phyloP scores from a whole-genome alignment of 2,797 vertebrate species.

The Sebastes cheni region DNA sequence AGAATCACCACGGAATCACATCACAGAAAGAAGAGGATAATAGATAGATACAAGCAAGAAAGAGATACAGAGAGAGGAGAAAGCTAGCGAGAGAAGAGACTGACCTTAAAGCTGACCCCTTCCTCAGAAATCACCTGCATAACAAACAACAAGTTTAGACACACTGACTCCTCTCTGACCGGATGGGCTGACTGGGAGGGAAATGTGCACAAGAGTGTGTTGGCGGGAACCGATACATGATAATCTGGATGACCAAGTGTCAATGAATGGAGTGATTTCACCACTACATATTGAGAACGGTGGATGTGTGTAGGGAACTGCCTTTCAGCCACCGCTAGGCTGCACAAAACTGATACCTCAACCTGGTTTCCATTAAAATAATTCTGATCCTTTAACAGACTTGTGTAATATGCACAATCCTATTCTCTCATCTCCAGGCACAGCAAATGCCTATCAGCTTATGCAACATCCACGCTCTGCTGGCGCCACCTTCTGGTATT shows the following conservation, averaged over 20 bases:
- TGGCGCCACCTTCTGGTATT: slow-evolving; percentile 63
- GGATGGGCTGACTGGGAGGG: slow-evolving; percentile 59
- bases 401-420: background rate
- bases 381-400: background rate
- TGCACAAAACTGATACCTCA: background rate
- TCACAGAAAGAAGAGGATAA: slow-evolving; percentile 55
- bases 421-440: background rate
- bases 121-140: slow-evolving; percentile 90
- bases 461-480: background rate
- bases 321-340: background rate
- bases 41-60: slow-evolving; percentile 29
- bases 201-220: slow-evolving; percentile 42
- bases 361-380: background rate
- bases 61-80: slow-evolving; percentile 34
- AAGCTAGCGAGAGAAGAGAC: slow-evolving; percentile 75
- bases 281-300: slow-evolving; percentile 11
- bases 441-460: too few relatives aligned
- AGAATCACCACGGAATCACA: slow-evolving; percentile 74
- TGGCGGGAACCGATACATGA: slow-evolving; percentile 59
- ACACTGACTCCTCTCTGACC: slow-evolving; percentile 69
- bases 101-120: slow-evolving; percentile 90
- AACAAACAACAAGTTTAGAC: slow-evolving; percentile 88
- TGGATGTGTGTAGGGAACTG: background rate
- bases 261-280: slow-evolving; percentile 66
- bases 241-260: slow-evolving; percentile 43